Percentiles rank a stretch among this genome's conserved stretches.
Evolutionary conservation across 2,888 invertebrate species (phyloP).

Genomic region (Zhuqinia jingwanae): DNA sequence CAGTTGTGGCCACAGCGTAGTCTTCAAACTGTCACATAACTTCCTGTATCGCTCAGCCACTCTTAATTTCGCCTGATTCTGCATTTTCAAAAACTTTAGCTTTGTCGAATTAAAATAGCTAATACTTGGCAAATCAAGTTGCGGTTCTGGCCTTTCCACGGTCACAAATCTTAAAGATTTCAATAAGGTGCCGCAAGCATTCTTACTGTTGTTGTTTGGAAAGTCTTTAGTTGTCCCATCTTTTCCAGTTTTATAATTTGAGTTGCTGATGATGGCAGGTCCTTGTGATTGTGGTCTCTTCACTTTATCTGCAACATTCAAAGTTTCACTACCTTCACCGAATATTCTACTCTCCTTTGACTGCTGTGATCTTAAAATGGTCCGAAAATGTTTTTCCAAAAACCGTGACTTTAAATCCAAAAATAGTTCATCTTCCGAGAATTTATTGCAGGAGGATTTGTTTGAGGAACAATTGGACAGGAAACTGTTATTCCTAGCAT

Average conservation of each 20-base stretch:
- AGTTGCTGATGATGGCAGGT: not conserved
- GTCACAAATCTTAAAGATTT: slow-evolving; percentile 59
- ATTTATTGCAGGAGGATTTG: not conserved
- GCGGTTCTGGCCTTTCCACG: slow-evolving; percentile 59
- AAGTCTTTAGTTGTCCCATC: slow-evolving; percentile 40
- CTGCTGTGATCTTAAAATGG: slow-evolving; percentile 56
- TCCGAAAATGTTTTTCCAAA: slow-evolving; percentile 64
- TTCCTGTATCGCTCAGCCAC: slow-evolving; percentile 58
- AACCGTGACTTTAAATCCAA: slow-evolving; percentile 60
- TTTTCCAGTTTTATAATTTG: slow-evolving; percentile 7
- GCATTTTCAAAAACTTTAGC: slow-evolving; percentile 59
- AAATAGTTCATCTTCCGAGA: slow-evolving; percentile 55
- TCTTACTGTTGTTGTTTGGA: not conserved
- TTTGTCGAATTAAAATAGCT: slow-evolving; percentile 57
- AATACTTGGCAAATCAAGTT: slow-evolving; percentile 42
- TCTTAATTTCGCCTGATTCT: slow-evolving; percentile 52
- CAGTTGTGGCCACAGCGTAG: slow-evolving; percentile 55
- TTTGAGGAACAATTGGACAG: slow-evolving; percentile 16
- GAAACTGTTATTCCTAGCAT: slow-evolving; percentile 48
- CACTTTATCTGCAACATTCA: not conserved
- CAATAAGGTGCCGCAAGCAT: slow-evolving; percentile 2
- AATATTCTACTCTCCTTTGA: slow-evolving; percentile 47
- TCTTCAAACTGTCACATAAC: slow-evolving; percentile 46
- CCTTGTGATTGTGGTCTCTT: not conserved
- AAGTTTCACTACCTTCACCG: not conserved